Base-by-base conservation (phyloP, 2,797 vertebrate genomes). In the Microchirus variegatus region DNA sequence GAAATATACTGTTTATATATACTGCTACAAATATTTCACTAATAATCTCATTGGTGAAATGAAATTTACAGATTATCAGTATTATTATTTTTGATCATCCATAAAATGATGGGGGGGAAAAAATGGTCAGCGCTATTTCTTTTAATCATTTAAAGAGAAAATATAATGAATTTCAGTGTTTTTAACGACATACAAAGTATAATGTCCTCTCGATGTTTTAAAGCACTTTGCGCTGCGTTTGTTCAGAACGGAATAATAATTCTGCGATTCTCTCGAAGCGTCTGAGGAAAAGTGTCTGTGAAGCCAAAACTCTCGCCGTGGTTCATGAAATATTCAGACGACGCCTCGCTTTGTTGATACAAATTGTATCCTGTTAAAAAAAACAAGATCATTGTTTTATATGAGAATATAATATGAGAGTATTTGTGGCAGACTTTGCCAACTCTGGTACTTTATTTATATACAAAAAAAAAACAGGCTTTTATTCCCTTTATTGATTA, bases 281-380 rank as follows among this genome's bases (percentile, higher is more conserved):
- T 57, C 54, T 35, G 55, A 73, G 47, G 38, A 42, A 74, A 74
- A 67, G 4, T 50, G 66, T 80, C 71, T 54, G 63, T 51, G 11
- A 63, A 62, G 22, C 68, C 71, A 37, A 73, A 66, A 62, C 61
- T 73, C 36, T 40, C 47, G 42, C 62, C 48, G 59, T 62, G 35
- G 36, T 70, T 59, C 45, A 22, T 31, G 45, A 52, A 38, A 47
- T 17, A 65, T 66, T 61, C 94, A 92, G 92, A 95, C 92, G 92
- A 93, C 89, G 87, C 92, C 92, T 94, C 90, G 93, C 84, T 89
- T 92, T 88, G 95, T 97, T 97, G 96, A 98, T 98, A 95, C 96
- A 98, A 99, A 99, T 98, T 98, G 97, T 98, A 98, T 98, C 96
- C 58, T 84, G 67, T 95, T 93, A 94, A 95, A 91, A 71, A 90